Base-by-base conservation (phyloP, 2,113 vertebrate species). In the Halcyon senegalensis region DNA sequence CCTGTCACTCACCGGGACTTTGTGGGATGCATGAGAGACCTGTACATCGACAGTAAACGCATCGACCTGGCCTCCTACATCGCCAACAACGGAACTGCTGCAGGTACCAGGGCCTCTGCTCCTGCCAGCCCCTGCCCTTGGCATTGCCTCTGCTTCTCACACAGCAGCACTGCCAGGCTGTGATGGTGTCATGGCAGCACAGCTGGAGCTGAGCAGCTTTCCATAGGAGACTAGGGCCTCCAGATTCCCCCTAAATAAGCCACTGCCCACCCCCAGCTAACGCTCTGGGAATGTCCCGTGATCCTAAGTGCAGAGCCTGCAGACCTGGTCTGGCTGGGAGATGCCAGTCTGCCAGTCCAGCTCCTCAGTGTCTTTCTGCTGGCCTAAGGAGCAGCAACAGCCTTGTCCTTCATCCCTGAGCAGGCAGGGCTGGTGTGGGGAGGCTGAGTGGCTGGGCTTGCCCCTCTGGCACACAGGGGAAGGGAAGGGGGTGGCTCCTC, bases 11-110 rank as follows among this genome's bases (percentile, higher is more conserved):
- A 99, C 93, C 98, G 99, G 72, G 99, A 99, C 96, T 99, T 99
- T 92, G 98, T 99, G 15, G 99, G 99, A 83, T 99, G 99, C 79
- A 99, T 99, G 99, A 98, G 99, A 96, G 99, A 99, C 87, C 98
- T 99, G 10, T 99, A 99, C 96, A 99, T 99, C 2, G 99, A 99
- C 93, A 99, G 97, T 98, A 99, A 98, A 66, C 98, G 96, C 9
- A 95, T 99, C 44, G 99, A 99, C 96, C 97, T 99, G 97, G 99
- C 99, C 13, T 98, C 98, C 91, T 99, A 99, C 77, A 99, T 99
- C 0, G 99, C 99, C 41, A 99, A 99, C 98, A 99, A 99, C 0
- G 99, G 99, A 92, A 99, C 99, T 2, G 28, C 98, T 62, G 98
- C 99, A 92, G 99, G 99, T 99, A 97, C 83, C 7, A 5, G 13